These are phyloP conservation scores for Lineus longissimus DNA, from an alignment of 1,140 invertebrate species.

Conservation along the genomic window DNA sequence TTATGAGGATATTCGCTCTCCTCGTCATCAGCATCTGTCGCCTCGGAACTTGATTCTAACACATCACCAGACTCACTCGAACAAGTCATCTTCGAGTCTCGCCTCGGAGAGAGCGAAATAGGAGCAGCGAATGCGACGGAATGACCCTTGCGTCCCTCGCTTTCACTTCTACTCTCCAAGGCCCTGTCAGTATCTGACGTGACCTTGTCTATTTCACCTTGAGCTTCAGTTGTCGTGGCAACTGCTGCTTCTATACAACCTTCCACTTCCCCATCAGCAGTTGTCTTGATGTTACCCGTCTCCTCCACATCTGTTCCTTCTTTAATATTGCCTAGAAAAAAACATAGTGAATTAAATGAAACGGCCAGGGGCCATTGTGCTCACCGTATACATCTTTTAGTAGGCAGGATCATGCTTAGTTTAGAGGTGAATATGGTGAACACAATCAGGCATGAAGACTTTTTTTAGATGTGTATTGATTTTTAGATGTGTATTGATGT, in stretches of 20 bases:
- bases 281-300: background rate
- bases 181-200: background rate
- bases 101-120: background rate
- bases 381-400: no score
- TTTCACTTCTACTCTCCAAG: no score
- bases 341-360: background rate
- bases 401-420: no score
- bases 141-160: no score
- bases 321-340: conserved; percentile 13
- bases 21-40: background rate
- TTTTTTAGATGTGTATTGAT: no score
- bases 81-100: background rate
- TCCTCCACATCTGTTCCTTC: conserved; percentile 41
- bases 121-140: background rate
- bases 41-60: background rate
- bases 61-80: background rate
- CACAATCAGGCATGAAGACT: no score
- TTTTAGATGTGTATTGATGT: no score
- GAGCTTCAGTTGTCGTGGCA: background rate
- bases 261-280: background rate
- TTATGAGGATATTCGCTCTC: background rate
- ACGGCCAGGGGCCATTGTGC: no score
- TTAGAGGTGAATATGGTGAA: no score
- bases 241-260: background rate
- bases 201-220: background rate